Conservation (phyloP, 2,888 invertebrate species). For the Pelosia muscerda region DNA sequence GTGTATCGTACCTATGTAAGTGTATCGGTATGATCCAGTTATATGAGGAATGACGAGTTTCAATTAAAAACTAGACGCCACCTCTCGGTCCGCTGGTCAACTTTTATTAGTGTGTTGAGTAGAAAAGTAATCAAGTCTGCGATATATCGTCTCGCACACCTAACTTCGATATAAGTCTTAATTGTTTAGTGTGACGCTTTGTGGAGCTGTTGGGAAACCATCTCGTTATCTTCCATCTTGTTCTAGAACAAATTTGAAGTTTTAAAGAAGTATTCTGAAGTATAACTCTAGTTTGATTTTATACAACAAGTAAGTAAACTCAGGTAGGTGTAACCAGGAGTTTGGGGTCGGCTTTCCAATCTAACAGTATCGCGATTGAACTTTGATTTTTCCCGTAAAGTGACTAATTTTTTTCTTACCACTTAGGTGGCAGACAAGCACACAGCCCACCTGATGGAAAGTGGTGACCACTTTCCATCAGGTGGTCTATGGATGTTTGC, state of each 20-base stretch:
- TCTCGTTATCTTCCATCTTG: conserved; percentile 58
- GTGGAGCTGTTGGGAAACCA: conserved; percentile 47
- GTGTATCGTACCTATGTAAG: not conserved
- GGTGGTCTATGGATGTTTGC: too few species aligned
- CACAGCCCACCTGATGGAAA: too few species aligned
- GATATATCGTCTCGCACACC: conserved; percentile 71
- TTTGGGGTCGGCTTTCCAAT: too few species aligned
- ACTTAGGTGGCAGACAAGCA: too few species aligned
- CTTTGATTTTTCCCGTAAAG: too few species aligned
- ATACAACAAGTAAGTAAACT: not conserved
- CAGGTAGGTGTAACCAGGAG: too few species aligned
- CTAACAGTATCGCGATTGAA: too few species aligned
- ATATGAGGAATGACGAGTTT: conserved; percentile 52
- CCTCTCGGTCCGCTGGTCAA: conserved; percentile 76
- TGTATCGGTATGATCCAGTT: too few species aligned
- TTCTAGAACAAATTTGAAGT: conserved; percentile 61
- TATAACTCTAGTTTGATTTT: conserved; percentile 27
- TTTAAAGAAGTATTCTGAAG: conserved; percentile 51
- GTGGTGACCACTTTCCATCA: too few species aligned
- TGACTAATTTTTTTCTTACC: too few species aligned
- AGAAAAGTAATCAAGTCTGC: conserved; percentile 80
- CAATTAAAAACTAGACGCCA: conserved; percentile 74
- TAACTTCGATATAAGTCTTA: conserved; percentile 74
- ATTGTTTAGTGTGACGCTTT: conserved; percentile 75
- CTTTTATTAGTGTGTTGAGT: conserved; percentile 79